phyloP scores from a whole-genome alignment of 2,888 invertebrate species.

The Cylloceria caligata region DNA sequence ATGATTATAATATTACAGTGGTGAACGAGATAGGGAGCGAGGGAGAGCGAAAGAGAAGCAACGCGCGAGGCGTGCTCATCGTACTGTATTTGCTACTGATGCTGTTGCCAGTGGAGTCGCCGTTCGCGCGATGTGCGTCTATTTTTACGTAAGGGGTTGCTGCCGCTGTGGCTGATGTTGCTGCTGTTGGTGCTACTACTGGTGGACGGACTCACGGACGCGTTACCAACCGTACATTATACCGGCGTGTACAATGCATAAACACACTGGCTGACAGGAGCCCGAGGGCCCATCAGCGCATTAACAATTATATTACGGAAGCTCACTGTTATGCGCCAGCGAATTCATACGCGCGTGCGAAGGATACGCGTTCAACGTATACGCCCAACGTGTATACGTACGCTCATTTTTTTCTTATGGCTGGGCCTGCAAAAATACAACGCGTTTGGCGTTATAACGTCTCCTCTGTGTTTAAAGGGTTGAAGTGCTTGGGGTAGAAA shows the following conservation, averaged over 20 bases:
- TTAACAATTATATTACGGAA: conserved; percentile 84
- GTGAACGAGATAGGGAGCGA: too few relatives aligned
- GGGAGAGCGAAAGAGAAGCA: conserved; percentile 86
- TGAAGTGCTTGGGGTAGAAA: conserved; percentile 38
- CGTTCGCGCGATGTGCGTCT: conserved; percentile 73
- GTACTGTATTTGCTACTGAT: conserved; percentile 70
- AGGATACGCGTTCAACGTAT: conserved; percentile 58
- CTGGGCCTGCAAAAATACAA: not conserved
- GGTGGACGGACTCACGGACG: conserved; percentile 68
- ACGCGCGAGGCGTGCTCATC: conserved; percentile 86
- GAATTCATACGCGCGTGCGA: conserved; percentile 81
- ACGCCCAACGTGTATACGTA: conserved; percentile 44
- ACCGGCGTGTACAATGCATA: conserved; percentile 77
- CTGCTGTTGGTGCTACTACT: conserved; percentile 63
- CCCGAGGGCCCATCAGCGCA: conserved; percentile 82
- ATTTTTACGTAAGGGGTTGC: conserved; percentile 80
- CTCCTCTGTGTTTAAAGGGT: conserved; percentile 27
- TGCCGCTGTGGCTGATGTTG: conserved; percentile 43
- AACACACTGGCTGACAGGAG: conserved; percentile 73
- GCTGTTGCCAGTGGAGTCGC: conserved; percentile 80
- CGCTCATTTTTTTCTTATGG: conserved; percentile 38
- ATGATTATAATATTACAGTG: too few relatives aligned
- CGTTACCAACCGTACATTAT: conserved; percentile 73
- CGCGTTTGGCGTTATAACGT: conserved; percentile 24
- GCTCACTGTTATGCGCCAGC: conserved; percentile 80